Percentiles rank a stretch among this genome's conserved stretches.
phyloP scores from a whole-genome alignment of 2,888 invertebrate genomes.

The Tridacna gigas region DNA sequence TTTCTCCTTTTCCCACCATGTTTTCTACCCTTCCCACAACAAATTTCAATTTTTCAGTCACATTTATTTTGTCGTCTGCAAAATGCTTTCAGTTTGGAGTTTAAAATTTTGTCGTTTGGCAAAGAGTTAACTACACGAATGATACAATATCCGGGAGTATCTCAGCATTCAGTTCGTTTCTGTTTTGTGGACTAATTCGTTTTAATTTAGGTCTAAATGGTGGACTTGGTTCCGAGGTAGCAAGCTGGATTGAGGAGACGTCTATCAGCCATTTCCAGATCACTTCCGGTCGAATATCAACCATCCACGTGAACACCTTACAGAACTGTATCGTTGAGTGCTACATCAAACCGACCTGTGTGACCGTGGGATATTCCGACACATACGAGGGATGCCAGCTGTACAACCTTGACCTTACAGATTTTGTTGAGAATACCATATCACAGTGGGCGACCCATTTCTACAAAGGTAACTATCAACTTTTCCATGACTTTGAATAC shows the following conservation, averaged over 20 bases:
- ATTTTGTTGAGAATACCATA: conserved; percentile 1
- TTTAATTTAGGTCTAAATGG: neutral
- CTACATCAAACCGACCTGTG: neutral
- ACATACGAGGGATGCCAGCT: conserved; percentile 2
- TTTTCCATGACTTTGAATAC: too few relatives aligned
- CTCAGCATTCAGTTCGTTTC: too few relatives aligned
- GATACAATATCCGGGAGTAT: neutral
- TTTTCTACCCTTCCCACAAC: too few relatives aligned
- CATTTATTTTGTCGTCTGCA: neutral
- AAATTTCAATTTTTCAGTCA: neutral
- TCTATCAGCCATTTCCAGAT: conserved; percentile 7
- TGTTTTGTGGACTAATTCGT: too few relatives aligned
- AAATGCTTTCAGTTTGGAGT: neutral
- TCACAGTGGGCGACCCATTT: neutral
- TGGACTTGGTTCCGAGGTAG: neutral
- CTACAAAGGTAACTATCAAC: conserved; percentile 3
- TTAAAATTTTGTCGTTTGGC: neutral
- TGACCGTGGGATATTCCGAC: conserved; percentile 12
- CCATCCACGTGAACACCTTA: neutral
- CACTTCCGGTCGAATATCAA: conserved; percentile 13
- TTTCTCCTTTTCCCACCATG: too few relatives aligned
- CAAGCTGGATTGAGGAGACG: conserved; percentile 6
- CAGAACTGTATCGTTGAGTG: conserved; percentile 19
- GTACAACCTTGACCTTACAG: conserved; percentile 16
- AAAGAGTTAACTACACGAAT: neutral